Base-by-base conservation (phyloP, 2,113 vertebrate genomes). In the Pseudorasbora parva region DNA sequence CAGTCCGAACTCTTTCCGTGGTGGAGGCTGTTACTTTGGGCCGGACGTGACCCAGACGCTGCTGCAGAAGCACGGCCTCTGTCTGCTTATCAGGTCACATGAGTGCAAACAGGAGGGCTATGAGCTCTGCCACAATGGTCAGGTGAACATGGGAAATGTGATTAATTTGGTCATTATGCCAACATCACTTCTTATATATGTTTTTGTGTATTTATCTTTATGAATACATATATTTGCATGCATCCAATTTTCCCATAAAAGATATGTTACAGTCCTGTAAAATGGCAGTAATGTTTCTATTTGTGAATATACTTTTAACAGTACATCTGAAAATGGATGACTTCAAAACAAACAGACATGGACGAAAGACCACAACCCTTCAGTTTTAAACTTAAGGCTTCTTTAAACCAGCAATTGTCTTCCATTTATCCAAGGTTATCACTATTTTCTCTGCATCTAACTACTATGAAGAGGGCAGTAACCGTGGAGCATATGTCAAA, bases 401-500 rank as follows among this genome's bases (percentile, higher is more conserved):
- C 10, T 60, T 10, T 60, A 27, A 60, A 60, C 59, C 37, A 21
- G 23, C 7, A 74, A 10, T 51, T 43, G 6, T 43, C 17, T 43
- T 88, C 23, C 81, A 54, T 43, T 54, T 77, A 54, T 49, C 17
- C 0, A 64, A 99, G 98, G 97, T 99, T 27, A 94, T 99, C 92
- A 99, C 97, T 49, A 92, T 99, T 86, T 99, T 99, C 94, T 99
- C 98, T 59, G 97, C 98, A 0, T 99, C 98, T 27, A 99, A 99
- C 92, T 99, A 99, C 84, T 99, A 98, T 0, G 97, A 97, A 89
- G 96, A 97, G 86, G 97, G 97, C 86, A 99, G 98, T 87, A 99
- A 99, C 91, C 94, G 96, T 1, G 98, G 98, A 0, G 98, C 98
- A 0, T 99, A 98, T 82, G 87, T 99, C 87, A 98, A 95, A 91